These are phyloP conservation scores for Parthenolecanium corni DNA, from an alignment of 2,888 invertebrate species.

Conservation along the genomic window DNA sequence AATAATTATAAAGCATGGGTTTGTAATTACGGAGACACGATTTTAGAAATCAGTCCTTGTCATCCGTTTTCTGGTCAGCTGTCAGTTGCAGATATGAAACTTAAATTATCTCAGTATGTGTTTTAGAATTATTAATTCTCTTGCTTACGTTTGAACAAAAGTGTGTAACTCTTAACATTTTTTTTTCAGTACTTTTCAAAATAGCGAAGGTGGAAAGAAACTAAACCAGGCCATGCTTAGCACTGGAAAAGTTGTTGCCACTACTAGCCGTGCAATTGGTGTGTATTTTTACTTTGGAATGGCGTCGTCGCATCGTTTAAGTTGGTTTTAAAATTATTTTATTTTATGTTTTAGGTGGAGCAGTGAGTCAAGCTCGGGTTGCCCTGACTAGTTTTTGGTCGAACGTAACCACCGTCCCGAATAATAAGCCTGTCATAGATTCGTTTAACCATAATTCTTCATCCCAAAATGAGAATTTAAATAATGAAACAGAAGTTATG, in stretches of 20 bases:
- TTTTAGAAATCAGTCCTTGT: conserved; percentile 54
- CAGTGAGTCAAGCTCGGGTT: conserved; percentile 75
- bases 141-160: neutral
- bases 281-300: too few species aligned
- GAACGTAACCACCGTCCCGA: conserved; percentile 48
- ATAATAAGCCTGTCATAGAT: neutral
- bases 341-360: conserved; percentile 54
- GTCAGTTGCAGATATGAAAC: conserved; percentile 86
- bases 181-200: conserved; percentile 73
- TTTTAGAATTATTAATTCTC: neutral
- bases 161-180: neutral
- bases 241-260: conserved; percentile 79
- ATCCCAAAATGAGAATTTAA: too few species aligned
- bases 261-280: conserved; percentile 62
- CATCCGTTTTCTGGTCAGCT: conserved; percentile 93
- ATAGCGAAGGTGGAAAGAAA: conserved; percentile 83
- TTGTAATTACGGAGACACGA: conserved; percentile 51
- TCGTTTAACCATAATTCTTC: too few species aligned
- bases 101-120: conserved; percentile 76
- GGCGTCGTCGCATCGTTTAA: neutral
- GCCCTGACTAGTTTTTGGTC: conserved; percentile 81
- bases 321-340: too few species aligned
- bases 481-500: too few species aligned
- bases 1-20: conserved; percentile 82
- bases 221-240: conserved; percentile 84